These are phyloP conservation scores for Odontophorus gujanensis DNA, from an alignment of 2,113 vertebrate species.

Conservation along the genomic window DNA sequence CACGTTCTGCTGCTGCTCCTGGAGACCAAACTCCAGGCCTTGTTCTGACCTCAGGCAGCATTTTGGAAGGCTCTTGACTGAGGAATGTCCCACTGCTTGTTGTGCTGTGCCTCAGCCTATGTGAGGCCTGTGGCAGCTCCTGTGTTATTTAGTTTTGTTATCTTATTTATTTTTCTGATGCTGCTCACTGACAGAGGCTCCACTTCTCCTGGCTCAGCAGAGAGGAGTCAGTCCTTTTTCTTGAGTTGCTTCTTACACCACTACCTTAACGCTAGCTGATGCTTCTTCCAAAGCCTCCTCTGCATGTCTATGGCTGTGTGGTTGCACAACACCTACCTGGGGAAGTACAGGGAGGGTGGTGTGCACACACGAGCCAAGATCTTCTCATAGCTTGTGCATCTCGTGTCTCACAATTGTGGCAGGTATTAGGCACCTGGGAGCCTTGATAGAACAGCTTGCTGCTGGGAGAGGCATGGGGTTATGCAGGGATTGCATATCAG, in stretches of 20 bases:
- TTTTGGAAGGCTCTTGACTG: not conserved
- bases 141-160: not conserved
- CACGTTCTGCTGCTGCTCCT: not conserved
- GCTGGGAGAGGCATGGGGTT: accelerated
- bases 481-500: not conserved
- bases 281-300: not conserved
- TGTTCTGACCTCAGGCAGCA: accelerated
- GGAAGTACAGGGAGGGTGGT: accelerated
- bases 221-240: not conserved
- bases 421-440: not conserved
- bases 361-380: not conserved
- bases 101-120: not conserved
- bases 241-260: not conserved
- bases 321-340: not conserved
- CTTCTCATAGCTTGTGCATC: not conserved
- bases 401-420: not conserved
- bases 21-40: not conserved
- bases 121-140: not conserved
- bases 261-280: accelerated
- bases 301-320: not conserved
- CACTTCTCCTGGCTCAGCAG: not conserved
- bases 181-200: not conserved
- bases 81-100: not conserved
- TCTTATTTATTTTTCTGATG: not conserved
- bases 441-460: not conserved